Base-by-base conservation (phyloP, 2,113 vertebrate species). In the Todiramphus chloris region DNA sequence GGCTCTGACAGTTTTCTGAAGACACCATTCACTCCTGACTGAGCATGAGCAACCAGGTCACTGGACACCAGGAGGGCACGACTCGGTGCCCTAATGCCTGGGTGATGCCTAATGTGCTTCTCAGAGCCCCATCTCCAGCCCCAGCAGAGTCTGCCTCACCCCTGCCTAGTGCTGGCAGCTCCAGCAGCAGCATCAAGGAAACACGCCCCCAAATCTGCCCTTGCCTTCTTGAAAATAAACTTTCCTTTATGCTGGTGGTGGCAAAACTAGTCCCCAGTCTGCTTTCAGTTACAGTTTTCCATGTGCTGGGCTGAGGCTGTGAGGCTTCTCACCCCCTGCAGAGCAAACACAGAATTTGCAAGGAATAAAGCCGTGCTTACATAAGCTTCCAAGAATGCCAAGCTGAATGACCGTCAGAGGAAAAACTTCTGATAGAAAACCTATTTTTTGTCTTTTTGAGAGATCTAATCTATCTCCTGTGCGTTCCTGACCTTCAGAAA, bases 401-500 rank as follows among this genome's bases (percentile, higher is more conserved):
- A 95, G 60, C 46, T 80, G 81, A 93, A 82, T 27, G 30, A 63
- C 85, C 90, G 74, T 83, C 66, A 59, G 79, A 92, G 63, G 72
- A 69, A 90, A 94, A 87, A 82, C 62, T 90, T 69, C 66, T 93
- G 69, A 76, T 68, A 41, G 86, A 87, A 96, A 88, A 13, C 7
- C 59, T 35, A 35, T 94, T 96, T 96, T 91, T 89, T 87, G 24
- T 76, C 53, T 91, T 96, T 96, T 90, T 3, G 2, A 67, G 92
- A 94, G 90, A 95, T 96, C 93, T 91, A 94, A 91, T 97, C 94
- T 94, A 86, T 96, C 83, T 79, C 82, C 85, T 77, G 74, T 77
- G 73, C 92, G 85, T 95, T 90, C 86, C 95, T 95, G 95, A 96
- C 91, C 95, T 93, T 94, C 79, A 79, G 83, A 92, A 97, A 87